phyloP scores from a whole-genome alignment of 2,113 vertebrate species.

The Fukomys damarensis region DNA sequence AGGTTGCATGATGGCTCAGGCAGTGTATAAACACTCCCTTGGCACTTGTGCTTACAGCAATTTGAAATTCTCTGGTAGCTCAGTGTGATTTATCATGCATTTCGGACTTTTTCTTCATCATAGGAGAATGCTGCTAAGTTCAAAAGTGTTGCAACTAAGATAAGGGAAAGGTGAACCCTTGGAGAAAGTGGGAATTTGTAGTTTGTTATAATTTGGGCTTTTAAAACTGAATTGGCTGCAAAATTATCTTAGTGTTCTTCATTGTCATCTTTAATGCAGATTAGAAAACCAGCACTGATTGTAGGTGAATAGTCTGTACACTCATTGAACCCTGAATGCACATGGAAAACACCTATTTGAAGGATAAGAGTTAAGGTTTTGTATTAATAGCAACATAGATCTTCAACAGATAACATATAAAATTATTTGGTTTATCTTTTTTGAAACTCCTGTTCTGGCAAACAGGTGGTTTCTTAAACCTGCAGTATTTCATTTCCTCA shows the following conservation, averaged over 20 bases:
- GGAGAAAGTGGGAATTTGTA: constrained; percentile 52
- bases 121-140: constrained; percentile 79
- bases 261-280: constrained; percentile 21
- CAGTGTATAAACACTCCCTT: constrained; percentile 84
- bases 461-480: constrained; percentile 72
- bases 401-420: constrained; percentile 50
- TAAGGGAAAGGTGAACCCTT: constrained; percentile 54
- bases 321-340: constrained; percentile 28
- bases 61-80: constrained; percentile 86
- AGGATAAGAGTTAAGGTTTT: constrained; percentile 55
- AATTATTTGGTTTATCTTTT: constrained; percentile 65
- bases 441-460: constrained; percentile 49
- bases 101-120: constrained; percentile 84
- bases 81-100: constrained; percentile 87
- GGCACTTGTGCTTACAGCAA: constrained; percentile 86
- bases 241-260: constrained; percentile 56
- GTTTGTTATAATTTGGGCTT: background rate
- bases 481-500: constrained; percentile 79
- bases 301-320: background rate
- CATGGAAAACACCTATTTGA: constrained; percentile 65
- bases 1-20: constrained; percentile 85
- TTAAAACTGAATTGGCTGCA: constrained; percentile 52
- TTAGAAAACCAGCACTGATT: constrained; percentile 1
- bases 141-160: constrained; percentile 81
- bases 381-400: constrained; percentile 37